Evolutionary conservation across 30 jellyfish, hydroid and myxozoan species (phyloP).

Genomic region (Clytia hemisphaerica): DNA sequence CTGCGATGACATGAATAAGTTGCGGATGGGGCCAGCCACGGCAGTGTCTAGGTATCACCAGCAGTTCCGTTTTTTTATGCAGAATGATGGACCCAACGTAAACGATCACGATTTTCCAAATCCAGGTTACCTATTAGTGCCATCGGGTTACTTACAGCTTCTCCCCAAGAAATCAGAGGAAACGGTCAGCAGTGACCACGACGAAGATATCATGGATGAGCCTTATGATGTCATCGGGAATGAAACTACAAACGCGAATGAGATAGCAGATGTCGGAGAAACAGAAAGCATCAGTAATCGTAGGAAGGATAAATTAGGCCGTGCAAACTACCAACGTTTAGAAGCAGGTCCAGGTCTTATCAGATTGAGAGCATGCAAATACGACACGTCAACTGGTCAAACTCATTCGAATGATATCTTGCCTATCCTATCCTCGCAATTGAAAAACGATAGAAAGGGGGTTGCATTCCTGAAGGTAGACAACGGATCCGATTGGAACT

Average conservation of each 20-base stretch:
- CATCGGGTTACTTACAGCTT: constrained; percentile 23
- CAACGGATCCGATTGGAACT: too few species aligned
- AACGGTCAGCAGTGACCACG: background rate
- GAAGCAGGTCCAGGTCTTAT: constrained; percentile 23
- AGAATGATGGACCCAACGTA: constrained; percentile 16
- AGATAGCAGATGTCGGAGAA: background rate
- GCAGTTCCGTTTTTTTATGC: constrained; percentile 22
- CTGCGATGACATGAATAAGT: constrained; percentile 26
- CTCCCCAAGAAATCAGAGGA: background rate
- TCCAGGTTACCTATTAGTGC: constrained; percentile 33
- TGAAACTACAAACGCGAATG: background rate
- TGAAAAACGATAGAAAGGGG: too few species aligned
- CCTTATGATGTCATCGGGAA: background rate
- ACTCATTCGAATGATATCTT: background rate
- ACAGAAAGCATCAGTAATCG: background rate
- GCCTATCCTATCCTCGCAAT: background rate
- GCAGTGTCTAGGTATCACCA: constrained; percentile 43
- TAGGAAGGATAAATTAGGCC: background rate
- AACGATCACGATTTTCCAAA: constrained; percentile 41
- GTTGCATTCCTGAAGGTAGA: too few species aligned
- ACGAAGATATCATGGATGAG: constrained; percentile 13
- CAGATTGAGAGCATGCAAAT: constrained; percentile 10
- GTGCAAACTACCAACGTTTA: background rate
- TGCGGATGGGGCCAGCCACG: constrained; percentile 41
- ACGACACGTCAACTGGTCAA: background rate